phyloP scores from a whole-genome alignment of 2,888 invertebrate genomes.

The Cyrtodaria siliqua region DNA sequence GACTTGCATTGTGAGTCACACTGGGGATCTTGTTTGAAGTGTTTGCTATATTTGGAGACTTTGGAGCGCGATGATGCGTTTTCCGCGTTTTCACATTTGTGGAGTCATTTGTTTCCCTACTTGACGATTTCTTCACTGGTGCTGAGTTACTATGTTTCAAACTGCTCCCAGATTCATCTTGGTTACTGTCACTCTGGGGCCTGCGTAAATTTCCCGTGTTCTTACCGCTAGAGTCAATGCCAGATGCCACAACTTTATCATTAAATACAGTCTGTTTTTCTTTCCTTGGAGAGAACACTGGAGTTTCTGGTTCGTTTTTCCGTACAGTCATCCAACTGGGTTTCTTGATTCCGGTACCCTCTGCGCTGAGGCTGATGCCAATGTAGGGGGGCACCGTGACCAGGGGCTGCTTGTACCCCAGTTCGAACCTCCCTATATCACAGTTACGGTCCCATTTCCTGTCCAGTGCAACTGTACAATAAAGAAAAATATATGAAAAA shows the following conservation, averaged over 20 bases:
- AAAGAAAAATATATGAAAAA: constrained; percentile 46
- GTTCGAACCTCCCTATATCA: constrained; percentile 85
- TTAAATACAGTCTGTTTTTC: constrained; percentile 66
- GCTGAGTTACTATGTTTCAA: constrained; percentile 61
- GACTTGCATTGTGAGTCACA: constrained; percentile 33
- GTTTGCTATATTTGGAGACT: constrained; percentile 42
- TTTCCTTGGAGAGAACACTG: constrained; percentile 58
- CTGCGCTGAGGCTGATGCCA: constrained; percentile 84
- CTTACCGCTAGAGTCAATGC: constrained; percentile 31
- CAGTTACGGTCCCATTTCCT: constrained; percentile 83
- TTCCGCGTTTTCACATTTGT: constrained; percentile 35
- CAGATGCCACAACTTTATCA: constrained; percentile 51
- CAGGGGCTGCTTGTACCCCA: constrained; percentile 84
- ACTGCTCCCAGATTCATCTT: constrained; percentile 32
- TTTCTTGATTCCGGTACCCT: constrained; percentile 76
- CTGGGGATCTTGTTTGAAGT: constrained; percentile 37
- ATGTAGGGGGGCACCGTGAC: constrained; percentile 85
- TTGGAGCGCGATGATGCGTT: constrained; percentile 33
- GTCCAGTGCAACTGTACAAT: constrained; percentile 86
- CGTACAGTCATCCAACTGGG: constrained; percentile 66
- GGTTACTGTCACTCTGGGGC: constrained; percentile 65
- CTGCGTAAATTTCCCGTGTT: constrained; percentile 55
- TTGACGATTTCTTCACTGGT: constrained; percentile 64
- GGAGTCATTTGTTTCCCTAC: constrained; percentile 51
- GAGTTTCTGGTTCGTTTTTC: constrained; percentile 29